These are phyloP conservation scores for Candidula unifasciata DNA, from an alignment of 2,888 invertebrate genomes.

Conservation along the genomic window DNA sequence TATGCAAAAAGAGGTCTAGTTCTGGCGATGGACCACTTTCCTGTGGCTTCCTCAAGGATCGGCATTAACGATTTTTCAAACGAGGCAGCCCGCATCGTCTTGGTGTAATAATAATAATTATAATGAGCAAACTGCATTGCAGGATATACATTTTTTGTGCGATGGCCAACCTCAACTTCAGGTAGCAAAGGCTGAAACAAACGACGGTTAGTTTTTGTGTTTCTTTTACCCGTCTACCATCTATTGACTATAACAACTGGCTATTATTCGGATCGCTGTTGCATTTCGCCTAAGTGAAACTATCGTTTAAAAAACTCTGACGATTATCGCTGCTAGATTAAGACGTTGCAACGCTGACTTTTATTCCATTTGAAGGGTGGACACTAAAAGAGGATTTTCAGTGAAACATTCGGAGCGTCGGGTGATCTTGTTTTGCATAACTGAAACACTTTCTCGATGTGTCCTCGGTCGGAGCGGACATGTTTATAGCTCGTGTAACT, in stretches of 20 bases:
- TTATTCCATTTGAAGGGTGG: not conserved
- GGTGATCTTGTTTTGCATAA: conserved; percentile 13
- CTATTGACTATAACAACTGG: not conserved
- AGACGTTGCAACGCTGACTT: not conserved
- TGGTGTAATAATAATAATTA: conserved; percentile 26
- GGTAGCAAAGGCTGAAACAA: not conserved
- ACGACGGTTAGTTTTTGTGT: not conserved
- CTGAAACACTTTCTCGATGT: conserved; percentile 3
- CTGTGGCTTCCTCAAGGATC: not conserved
- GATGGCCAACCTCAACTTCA: not conserved
- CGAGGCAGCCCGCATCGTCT: conserved; percentile 21
- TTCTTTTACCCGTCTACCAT: not conserved
- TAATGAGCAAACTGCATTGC: conserved; percentile 13
- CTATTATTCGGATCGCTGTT: not conserved
- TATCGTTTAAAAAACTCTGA: conserved; percentile 1
- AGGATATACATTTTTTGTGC: conserved; percentile 15
- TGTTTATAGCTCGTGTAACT: conserved; percentile 37
- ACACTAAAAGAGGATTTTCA: conserved; percentile 5
- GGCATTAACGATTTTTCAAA: conserved; percentile 20
- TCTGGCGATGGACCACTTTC: not conserved
- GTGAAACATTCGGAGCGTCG: conserved; percentile 7
- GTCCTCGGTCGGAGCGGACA: conserved; percentile 6
- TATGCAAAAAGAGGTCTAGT: not conserved
- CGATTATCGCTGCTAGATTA: not conserved
- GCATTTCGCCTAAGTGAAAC: too few species aligned